phyloP scores from a whole-genome alignment of 2,113 vertebrate genomes.

The Falcunculus frontatus region DNA sequence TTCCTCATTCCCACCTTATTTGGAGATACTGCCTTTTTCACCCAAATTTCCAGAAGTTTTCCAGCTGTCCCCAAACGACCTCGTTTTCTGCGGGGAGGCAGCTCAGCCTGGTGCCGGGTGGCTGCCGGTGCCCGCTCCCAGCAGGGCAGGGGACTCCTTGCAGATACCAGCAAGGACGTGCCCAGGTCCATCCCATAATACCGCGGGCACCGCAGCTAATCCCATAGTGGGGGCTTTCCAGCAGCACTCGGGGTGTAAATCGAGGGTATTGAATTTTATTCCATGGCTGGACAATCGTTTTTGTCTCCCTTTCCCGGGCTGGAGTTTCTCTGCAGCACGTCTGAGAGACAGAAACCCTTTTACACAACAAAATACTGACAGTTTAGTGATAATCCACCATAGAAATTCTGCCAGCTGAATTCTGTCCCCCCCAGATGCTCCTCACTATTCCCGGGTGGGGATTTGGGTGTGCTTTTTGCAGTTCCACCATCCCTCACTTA shows the following conservation, averaged over 20 bases:
- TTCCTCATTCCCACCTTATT: not conserved
- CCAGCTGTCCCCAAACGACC: not conserved
- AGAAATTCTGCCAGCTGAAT: not conserved
- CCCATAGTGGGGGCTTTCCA: not conserved
- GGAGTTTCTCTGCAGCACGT: not conserved
- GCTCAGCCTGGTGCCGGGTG: not conserved
- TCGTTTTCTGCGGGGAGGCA: not conserved
- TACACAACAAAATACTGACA: not conserved
- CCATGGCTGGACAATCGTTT: not conserved
- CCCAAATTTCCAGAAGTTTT: not conserved
- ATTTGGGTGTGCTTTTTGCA: not conserved
- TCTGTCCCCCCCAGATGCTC: not conserved
- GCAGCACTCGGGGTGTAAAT: not conserved
- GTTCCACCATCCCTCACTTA: not conserved
- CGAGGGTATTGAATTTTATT: not conserved
- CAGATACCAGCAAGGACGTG: not conserved
- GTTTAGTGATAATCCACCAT: not conserved
- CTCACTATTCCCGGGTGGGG: not conserved
- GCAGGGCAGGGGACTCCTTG: not conserved
- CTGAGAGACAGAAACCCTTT: not conserved
- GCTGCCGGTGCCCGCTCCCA: not conserved
- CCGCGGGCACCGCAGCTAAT: not conserved
- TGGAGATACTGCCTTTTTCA: slow-evolving; percentile 3
- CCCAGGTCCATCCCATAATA: accelerated
- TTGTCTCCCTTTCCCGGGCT: not conserved